phyloP scores from a whole-genome alignment of 2,888 invertebrate species.

The Plusia festucae region DNA sequence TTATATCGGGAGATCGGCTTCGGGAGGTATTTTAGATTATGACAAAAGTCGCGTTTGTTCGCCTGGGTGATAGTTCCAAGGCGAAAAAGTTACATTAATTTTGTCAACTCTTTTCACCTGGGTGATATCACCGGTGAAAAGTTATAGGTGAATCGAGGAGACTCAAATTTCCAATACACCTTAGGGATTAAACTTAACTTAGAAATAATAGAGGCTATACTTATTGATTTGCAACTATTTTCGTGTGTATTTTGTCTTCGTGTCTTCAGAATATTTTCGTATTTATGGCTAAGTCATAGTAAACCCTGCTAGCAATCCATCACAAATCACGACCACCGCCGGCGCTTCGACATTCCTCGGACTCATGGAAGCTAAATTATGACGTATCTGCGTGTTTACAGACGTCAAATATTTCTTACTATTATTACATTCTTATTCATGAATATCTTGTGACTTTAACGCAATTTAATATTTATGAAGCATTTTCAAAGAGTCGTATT shows the following conservation, averaged over 20 bases:
- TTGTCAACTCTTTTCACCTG: no score
- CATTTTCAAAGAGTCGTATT: no score
- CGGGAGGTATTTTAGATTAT: no score
- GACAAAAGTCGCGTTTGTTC: no score
- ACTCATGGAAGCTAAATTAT: constrained; percentile 7
- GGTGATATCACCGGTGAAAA: no score
- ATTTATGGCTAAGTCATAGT: neutral
- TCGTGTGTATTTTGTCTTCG: neutral
- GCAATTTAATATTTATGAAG: no score
- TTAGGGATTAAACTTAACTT: neutral
- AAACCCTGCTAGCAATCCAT: constrained; percentile 6
- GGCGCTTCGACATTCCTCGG: neutral
- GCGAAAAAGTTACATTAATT: no score
- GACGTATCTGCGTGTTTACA: constrained; percentile 1
- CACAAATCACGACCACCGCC: constrained; percentile 13
- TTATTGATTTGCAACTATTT: neutral
- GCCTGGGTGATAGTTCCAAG: no score
- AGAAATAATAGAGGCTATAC: neutral
- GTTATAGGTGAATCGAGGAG: no score
- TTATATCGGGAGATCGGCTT: no score
- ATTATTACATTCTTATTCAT: neutral
- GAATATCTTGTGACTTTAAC: no score
- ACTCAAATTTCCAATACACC: neutral
- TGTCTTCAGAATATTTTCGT: neutral
- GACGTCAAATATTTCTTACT: neutral